Conservation (phyloP, 2,888 invertebrate genomes). For the Acleris literana region DNA sequence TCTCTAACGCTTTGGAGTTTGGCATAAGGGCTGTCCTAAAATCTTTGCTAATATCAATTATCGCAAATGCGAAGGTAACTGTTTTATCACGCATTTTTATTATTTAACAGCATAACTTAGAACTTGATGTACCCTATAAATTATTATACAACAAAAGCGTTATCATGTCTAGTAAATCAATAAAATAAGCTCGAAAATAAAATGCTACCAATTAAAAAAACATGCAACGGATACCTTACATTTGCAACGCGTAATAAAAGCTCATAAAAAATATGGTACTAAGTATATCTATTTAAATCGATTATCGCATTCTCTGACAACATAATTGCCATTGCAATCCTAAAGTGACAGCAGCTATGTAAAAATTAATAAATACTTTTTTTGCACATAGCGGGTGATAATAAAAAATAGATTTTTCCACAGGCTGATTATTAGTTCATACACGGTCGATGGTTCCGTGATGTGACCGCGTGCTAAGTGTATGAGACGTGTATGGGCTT, state of each 20-base stretch:
- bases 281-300: constrained; percentile 9
- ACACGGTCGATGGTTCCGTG: constrained; percentile 15
- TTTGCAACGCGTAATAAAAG: neutral
- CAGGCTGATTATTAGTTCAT: constrained; percentile 12
- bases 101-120: no score
- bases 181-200: no score
- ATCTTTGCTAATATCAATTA: no score
- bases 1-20: no score
- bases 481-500: constrained; percentile 12
- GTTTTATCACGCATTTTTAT: no score
- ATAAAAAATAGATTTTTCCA: constrained; percentile 26
- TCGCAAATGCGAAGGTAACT: no score
- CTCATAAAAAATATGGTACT: neutral
- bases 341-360: constrained; percentile 18
- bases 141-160: no score
- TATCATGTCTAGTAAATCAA: no score
- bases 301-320: constrained; percentile 26
- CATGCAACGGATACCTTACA: neutral
- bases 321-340: constrained; percentile 24
- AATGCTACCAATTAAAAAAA: no score
- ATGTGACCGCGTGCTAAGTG: constrained; percentile 27
- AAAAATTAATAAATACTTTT: constrained; percentile 24
- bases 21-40: no score
- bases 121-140: no score
- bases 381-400: constrained; percentile 11